Conservation (phyloP, 2,797 vertebrate species). For the Melanotaenia trifasciata region DNA sequence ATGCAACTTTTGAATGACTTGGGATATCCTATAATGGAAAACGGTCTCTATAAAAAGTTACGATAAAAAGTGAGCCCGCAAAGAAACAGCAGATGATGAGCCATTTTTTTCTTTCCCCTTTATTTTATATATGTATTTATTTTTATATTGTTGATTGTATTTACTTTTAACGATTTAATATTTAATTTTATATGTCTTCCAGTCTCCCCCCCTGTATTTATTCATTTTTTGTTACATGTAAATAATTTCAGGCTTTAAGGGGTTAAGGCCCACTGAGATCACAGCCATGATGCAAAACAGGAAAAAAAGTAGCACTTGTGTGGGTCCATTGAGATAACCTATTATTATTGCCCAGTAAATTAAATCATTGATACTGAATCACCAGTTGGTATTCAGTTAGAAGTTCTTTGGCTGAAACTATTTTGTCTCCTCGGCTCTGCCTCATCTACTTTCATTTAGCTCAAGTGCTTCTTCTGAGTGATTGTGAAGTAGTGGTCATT, state of each 20-base stretch:
- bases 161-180: too few relatives aligned
- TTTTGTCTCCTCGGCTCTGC: background rate
- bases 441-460: background rate
- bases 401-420: background rate
- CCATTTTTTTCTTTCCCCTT: too few relatives aligned
- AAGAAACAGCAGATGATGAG: too few relatives aligned
- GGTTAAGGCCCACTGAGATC: too few relatives aligned
- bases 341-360: too few relatives aligned
- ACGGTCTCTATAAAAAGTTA: too few relatives aligned
- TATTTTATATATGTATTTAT: too few relatives aligned
- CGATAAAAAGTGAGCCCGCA: too few relatives aligned
- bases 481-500: background rate
- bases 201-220: background rate
- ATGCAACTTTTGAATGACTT: background rate
- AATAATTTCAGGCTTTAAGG: background rate
- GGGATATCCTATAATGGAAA: background rate
- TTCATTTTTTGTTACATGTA: background rate
- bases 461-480: background rate
- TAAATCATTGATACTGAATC: background rate
- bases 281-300: too few relatives aligned
- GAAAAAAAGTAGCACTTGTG: too few relatives aligned
- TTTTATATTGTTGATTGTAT: background rate
- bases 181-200: background rate
- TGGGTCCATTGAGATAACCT: too few relatives aligned
- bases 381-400: background rate